Base-by-base conservation (phyloP, 2,888 invertebrate genomes). In the Smittia aterrima region DNA sequence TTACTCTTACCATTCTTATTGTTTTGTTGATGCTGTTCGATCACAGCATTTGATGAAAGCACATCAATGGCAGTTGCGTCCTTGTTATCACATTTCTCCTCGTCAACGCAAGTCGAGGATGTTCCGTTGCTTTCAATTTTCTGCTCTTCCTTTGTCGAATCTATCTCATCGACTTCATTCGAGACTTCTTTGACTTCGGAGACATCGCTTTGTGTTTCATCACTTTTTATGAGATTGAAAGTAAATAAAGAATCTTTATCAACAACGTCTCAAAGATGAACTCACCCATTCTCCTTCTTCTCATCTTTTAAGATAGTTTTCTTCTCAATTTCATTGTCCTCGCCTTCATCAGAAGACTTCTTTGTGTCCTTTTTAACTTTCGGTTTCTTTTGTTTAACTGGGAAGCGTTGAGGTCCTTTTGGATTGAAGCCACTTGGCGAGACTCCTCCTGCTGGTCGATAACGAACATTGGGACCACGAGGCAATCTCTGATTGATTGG, bases 11-110 rank as follows among this genome's bases (percentile, higher is more conserved):
- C 58, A 16, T 47, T 68, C 9, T 47, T 47, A 68, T 68, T 68
- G 41, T 24, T 68, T 25, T 68, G 40, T 40, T 41, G 47, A 25
- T 41, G 68, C n/a, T 32, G 38, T 20, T 24, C 38, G 22, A n/a
- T 40, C 32, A 38, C 47, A 47, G 20, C 68, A 24, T 47, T 68
- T 38, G 18, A 53, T 53, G 66, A 66, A 66, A 66, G 66, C 66
- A 66, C 68, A 47, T 47, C 68, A 20, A 47, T 47, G 47, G 68
- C 68, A 47, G 68, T 47, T 22, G 67, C 1, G 27, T n/a, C 32
- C 4, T 16, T 68, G 41, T 68, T 47, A 68, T 68, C 68, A 68
- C 68, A 68, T 68, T 47, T 22, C 25, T 47, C 11, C n/a, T 47
- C 13, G 47, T 47, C 47, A 47, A 3, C 47, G 16, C n/a, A 7